A percentile compares a stretch with the other conserved stretches of the same genome.
These are phyloP conservation scores for Diadromus collaris DNA, from an alignment of 2,888 invertebrate species.

Conservation along the genomic window DNA sequence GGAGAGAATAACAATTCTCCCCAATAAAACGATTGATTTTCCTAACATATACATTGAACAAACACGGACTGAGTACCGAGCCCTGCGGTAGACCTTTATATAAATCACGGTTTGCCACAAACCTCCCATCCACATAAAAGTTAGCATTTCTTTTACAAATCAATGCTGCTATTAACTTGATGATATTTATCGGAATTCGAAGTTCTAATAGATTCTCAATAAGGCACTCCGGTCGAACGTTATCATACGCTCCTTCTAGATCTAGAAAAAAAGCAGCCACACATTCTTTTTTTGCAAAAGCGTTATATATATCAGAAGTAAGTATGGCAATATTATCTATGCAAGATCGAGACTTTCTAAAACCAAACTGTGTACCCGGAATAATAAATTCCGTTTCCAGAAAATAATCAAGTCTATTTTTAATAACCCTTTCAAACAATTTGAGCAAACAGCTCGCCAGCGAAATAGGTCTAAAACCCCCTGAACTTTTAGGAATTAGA, in stretches of 20 bases:
- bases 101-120: background rate
- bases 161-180: background rate
- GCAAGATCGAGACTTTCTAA: constrained; percentile 39
- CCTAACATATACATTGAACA: constrained; percentile 15
- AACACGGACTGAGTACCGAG: background rate
- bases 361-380: constrained; percentile 30
- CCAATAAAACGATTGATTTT: background rate
- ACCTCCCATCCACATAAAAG: constrained; percentile 3
- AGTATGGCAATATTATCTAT: constrained; percentile 29
- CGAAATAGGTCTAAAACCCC: constrained; percentile 31
- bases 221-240: background rate
- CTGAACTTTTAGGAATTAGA: constrained; percentile 33
- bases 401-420: constrained; percentile 27
- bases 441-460: constrained; percentile 29
- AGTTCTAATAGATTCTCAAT: background rate
- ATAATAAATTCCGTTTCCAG: constrained; percentile 18
- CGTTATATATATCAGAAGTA: constrained; percentile 15
- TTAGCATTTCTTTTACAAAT: background rate
- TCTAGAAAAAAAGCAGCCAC: constrained; percentile 29
- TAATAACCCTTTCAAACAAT: constrained; percentile 30
- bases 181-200: background rate
- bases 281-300: constrained; percentile 11
- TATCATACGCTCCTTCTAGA: constrained; percentile 45
- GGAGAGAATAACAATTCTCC: background rate
- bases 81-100: constrained; percentile 25